Evolutionary conservation across 2,888 invertebrate genomes (phyloP), one percentile per base, ranked within the genome.

Genomic region (Microctonus aethiopoides): DNA sequence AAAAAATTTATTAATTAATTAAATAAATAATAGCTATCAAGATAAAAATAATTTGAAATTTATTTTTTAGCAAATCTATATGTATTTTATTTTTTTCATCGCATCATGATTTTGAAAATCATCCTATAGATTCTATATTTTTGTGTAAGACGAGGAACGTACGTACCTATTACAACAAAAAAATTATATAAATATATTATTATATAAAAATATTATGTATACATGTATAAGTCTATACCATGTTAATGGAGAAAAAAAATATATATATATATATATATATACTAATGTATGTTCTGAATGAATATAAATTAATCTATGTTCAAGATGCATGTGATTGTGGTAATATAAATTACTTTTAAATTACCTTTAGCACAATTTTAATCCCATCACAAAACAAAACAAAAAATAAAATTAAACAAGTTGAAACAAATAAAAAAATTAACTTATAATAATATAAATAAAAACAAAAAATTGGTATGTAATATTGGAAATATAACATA

Each of bases 231-330:
- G 81, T 84, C 82, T 85, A 84, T 83, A 76, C 82, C 83, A 80
- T 82, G 84, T 85, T 84, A 84, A 75, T 81, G 80, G 78, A 82
- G 81, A 80, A 79, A 83, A 83, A 83, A 79, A 41, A 57, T 56
- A 67, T 59, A 32, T 16, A 57, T 57, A 57, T 57, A 67, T 29
- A 41, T 41, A 57, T 69, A 71, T 59, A 71, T 71, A 72, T 70
- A 71, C 65, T 68, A 82, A 84, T 84, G 83, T 81, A 84, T 85
- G 84, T 85, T 85, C 83, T 85, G 78, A 80, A 81, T 46, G 82
- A 85, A 75, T 75, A 86, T 85, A 84, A 86, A 86, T 82, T 79
- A 81, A 78, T 85, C 82, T 84, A 86, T 84, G 84, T 84, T 84
- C 80, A 81, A 82, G 78, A 67, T 64, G 68, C 67, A 60, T 41